These are phyloP conservation scores for Dysmachus trigonus DNA, from an alignment of 2,888 invertebrate genomes.

Conservation along the genomic window DNA sequence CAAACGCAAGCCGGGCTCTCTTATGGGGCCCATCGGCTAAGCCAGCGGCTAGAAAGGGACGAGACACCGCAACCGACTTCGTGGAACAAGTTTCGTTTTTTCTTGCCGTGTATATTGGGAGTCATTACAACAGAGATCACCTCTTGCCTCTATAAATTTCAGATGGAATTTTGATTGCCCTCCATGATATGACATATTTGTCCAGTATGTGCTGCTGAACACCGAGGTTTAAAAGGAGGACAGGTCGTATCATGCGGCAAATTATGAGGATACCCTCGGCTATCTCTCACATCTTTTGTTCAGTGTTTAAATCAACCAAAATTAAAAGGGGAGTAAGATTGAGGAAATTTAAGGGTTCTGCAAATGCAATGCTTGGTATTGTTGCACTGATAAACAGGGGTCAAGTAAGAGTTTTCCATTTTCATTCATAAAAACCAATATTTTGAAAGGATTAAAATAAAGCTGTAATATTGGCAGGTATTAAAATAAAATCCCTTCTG, in stretches of 20 bases:
- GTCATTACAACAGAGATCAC: slow-evolving; percentile 22
- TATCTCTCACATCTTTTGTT: slow-evolving; percentile 22
- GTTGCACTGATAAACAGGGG: background rate
- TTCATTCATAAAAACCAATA: background rate
- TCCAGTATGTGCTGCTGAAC: slow-evolving; percentile 31
- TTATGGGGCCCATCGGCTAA: background rate
- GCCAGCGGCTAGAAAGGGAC: background rate
- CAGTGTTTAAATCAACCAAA: background rate
- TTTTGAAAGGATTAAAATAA: no score
- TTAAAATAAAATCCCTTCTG: no score
- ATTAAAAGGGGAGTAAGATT: background rate
- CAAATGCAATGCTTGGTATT: background rate
- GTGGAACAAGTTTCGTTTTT: slow-evolving; percentile 24
- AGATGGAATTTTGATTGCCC: slow-evolving; percentile 42
- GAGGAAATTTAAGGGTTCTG: background rate
- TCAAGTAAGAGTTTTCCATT: background rate
- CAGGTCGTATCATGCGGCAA: background rate
- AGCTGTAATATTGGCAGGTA: no score
- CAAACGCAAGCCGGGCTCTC: background rate
- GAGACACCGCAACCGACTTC: background rate
- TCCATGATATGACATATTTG: slow-evolving; percentile 42
- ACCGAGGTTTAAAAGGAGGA: background rate
- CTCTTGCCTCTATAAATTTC: slow-evolving; percentile 40
- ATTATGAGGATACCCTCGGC: slow-evolving; percentile 7
- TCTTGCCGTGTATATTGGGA: background rate